These are phyloP conservation scores for Aphrocallistes beatrix DNA, from an alignment of 37 sponge, comb jelly and placozoan species.

Conservation along the genomic window DNA sequence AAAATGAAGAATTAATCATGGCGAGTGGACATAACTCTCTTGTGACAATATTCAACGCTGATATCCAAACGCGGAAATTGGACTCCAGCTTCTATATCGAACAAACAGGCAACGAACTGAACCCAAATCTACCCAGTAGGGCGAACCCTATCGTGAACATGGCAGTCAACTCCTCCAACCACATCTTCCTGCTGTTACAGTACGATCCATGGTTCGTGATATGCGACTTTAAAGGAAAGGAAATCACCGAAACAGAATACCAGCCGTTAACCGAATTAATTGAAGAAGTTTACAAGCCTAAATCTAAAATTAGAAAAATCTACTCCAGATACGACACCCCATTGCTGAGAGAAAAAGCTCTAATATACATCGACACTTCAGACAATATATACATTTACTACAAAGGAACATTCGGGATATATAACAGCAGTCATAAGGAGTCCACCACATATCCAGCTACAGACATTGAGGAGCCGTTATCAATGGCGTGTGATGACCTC, in stretches of 20 bases:
- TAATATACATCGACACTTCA: background rate
- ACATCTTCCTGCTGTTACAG: background rate
- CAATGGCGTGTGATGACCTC: background rate
- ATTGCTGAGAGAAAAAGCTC: background rate
- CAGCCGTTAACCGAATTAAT: background rate
- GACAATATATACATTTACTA: background rate
- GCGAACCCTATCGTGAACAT: background rate
- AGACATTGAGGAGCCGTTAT: constrained; percentile 1
- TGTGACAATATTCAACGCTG: background rate
- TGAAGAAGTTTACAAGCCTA: background rate
- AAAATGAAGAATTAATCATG: background rate
- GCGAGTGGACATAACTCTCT: background rate
- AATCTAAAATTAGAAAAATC: background rate
- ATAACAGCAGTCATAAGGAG: background rate
- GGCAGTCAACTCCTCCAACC: background rate
- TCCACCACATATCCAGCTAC: background rate
- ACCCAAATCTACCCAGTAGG: background rate
- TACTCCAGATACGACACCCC: background rate
- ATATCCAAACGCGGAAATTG: background rate
- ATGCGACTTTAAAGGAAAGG: background rate
- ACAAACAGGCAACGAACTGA: background rate
- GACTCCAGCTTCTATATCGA: background rate
- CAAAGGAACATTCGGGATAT: background rate
- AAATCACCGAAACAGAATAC: background rate
- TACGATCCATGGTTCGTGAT: background rate